Evolutionary conservation across 2,797 vertebrate genomes (phyloP).

Genomic region (Perodicticus potto): DNA sequence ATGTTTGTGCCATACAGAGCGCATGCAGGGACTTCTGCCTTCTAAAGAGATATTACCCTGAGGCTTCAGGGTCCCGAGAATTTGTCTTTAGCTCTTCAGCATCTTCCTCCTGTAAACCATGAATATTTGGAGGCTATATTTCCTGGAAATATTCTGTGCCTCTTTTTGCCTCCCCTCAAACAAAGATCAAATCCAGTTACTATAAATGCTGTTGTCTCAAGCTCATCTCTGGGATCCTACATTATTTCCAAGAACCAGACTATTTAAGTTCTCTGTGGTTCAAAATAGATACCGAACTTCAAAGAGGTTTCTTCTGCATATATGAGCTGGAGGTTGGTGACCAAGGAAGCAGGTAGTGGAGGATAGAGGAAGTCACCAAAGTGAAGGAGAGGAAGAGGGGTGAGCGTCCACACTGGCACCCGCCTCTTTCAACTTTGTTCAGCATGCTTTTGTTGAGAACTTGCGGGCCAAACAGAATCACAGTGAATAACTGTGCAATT

Average conservation of each 20-base stretch:
- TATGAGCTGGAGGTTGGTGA: not conserved
- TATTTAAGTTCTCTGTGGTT: not conserved
- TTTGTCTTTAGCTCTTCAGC: not conserved
- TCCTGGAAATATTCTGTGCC: not conserved
- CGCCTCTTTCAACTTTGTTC: not conserved
- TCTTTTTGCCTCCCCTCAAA: not conserved
- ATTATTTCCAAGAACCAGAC: constrained; percentile 19
- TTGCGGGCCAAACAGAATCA: not conserved
- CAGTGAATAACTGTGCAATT: not conserved
- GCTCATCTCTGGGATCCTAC: not conserved
- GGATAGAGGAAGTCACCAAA: not conserved
- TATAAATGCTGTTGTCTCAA: not conserved
- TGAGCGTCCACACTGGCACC: not conserved
- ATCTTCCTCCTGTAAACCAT: not conserved
- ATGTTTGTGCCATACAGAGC: not conserved
- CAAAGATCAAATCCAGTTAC: not conserved
- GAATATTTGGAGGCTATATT: not conserved
- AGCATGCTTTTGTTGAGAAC: not conserved
- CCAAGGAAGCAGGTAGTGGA: not conserved
- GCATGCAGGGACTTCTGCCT: not conserved
- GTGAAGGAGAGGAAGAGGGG: not conserved
- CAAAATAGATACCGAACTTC: not conserved
- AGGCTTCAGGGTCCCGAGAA: not conserved
- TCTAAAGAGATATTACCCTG: not conserved
- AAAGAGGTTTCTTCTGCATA: not conserved